Base-by-base conservation (phyloP, 2,888 invertebrate genomes). In the Caenorhabditis parvicauda region DNA sequence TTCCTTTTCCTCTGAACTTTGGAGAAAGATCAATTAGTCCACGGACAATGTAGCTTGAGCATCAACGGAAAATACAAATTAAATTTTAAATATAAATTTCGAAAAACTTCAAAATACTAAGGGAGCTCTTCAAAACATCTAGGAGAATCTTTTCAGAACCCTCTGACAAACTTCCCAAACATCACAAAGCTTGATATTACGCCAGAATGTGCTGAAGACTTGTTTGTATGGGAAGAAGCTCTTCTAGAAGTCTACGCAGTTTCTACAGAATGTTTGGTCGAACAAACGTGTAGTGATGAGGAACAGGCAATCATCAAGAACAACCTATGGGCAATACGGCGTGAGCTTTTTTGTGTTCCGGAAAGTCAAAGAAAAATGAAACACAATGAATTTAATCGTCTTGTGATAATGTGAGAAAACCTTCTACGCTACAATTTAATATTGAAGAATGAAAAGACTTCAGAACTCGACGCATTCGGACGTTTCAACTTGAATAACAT, bases 401-500 rank as follows among this genome's bases (percentile, higher is more conserved):
- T 38, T 38, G 19, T 41, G 19, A 41, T 14, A 3, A 41, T 9
- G 3, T 22, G 21, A 17, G 22, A 14, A 3, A 24, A 17, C 6
- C 14, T 41, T 41, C 22, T 14, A 17, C n/a, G n/a, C n/a, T n/a
- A n/a, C n/a, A 32, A 9, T 12, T 12, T 12, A 32, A 32, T 32
- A 9, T 12, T 32, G 32, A 32, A 32, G 32, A 25, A 28, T 44
- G 14, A 3, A 6, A 29, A 28, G n/a, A n/a, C 14, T 51, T 27
- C 37, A 60, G 64, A 64, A 49, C 45, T 53, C 28, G 64, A 64
- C 22, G 51, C 64, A 0, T 64, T 64, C 28, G 64, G 58, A 2
- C 53, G 57, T 17, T 45, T 54, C 2, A 54, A 54, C n/a, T 47
- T 51, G 3, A 32, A 59, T 12, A 60, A 54, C 21, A n/a, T 64